These are phyloP conservation scores for Eumaeus atala DNA, from an alignment of 1,140 invertebrate genomes.

Conservation along the genomic window DNA sequence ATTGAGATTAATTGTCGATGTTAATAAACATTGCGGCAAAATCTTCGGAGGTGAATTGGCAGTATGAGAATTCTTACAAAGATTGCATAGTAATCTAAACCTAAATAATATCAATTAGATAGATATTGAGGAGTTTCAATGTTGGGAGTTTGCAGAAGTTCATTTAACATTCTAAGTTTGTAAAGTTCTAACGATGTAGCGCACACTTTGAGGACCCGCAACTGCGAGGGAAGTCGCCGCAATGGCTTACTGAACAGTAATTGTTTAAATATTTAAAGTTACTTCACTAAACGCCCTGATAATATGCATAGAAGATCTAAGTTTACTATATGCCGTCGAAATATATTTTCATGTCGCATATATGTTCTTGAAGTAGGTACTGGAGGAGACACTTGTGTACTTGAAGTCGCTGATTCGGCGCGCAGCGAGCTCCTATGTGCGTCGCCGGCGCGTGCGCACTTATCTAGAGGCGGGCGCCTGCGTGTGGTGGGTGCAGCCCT, in stretches of 20 bases:
- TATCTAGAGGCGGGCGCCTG: constrained; percentile 80
- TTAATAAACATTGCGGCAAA: constrained; percentile 26
- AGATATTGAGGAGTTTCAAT: not conserved
- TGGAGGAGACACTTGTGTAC: not conserved
- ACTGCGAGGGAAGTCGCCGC: not conserved
- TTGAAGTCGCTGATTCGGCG: too few species aligned
- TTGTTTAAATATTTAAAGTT: not conserved
- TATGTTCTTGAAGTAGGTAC: not conserved
- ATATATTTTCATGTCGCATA: not conserved
- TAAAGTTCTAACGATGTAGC: constrained; percentile 4
- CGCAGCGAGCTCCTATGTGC: not conserved
- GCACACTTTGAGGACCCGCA: too few species aligned
- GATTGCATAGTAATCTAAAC: not conserved
- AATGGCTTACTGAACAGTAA: not conserved
- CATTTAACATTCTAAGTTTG: constrained; percentile 2
- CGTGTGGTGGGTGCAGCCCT: constrained; percentile 88
- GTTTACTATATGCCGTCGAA: too few species aligned
- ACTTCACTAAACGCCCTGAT: too few species aligned
- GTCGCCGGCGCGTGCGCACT: not conserved
- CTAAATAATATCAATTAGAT: not conserved
- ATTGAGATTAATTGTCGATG: constrained; percentile 4
- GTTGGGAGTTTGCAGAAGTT: not conserved
- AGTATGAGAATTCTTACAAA: constrained; percentile 8
- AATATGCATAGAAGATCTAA: not conserved
- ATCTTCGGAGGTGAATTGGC: constrained; percentile 25